These are phyloP conservation scores for Rhopalosiphum maidis DNA, from an alignment of 1,140 invertebrate genomes.

Conservation along the genomic window DNA sequence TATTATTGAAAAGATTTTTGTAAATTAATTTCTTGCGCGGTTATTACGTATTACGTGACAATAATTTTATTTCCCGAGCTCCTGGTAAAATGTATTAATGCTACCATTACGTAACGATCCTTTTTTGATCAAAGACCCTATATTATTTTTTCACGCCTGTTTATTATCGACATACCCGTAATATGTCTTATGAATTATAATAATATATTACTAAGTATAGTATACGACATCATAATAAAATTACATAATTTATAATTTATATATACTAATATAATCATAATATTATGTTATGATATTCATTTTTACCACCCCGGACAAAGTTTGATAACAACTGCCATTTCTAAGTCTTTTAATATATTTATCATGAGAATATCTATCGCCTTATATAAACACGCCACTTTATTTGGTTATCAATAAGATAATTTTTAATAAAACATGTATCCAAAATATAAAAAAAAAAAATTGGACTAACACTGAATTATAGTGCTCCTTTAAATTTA, in stretches of 20 bases:
- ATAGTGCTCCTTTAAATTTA: neutral
- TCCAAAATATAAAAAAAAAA: too few species aligned
- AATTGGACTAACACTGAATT: too few species aligned
- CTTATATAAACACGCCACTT: neutral
- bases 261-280: neutral
- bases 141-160: neutral
- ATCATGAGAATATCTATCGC: neutral
- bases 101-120: neutral
- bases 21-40: neutral
- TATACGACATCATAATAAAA: neutral
- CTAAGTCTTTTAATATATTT: neutral
- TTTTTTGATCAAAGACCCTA: conserved; percentile 6
- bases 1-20: neutral
- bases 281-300: neutral
- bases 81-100: neutral
- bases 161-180: neutral
- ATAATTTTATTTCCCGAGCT: neutral
- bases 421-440: neutral
- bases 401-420: neutral
- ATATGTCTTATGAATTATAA: neutral
- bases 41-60: neutral
- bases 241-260: neutral
- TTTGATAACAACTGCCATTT: neutral
- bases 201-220: too few species aligned
- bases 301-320: neutral